These are phyloP conservation scores for Goniozus legneri DNA, from an alignment of 1,140 invertebrate genomes.

Conservation along the genomic window DNA sequence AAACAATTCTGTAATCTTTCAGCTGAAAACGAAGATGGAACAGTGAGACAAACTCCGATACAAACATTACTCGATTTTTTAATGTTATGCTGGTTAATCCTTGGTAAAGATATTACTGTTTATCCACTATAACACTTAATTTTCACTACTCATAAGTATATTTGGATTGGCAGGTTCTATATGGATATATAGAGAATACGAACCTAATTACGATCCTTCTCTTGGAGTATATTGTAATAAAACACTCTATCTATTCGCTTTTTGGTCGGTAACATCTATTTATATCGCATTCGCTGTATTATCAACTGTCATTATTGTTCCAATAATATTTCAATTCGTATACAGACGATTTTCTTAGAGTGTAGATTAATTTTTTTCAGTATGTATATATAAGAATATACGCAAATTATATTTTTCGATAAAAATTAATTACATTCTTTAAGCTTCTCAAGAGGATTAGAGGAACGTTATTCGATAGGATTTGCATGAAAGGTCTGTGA, in stretches of 20 bases:
- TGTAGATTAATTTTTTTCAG: too few relatives aligned
- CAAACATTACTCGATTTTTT: conserved; percentile 65
- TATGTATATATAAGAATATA: too few relatives aligned
- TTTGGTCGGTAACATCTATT: conserved; percentile 63
- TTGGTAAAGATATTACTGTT: conserved; percentile 58
- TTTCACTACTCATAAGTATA: too few relatives aligned
- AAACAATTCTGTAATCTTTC: conserved; percentile 63
- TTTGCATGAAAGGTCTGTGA: too few relatives aligned
- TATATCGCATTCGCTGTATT: conserved; percentile 57
- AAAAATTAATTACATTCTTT: too few relatives aligned
- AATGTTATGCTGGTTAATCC: conserved; percentile 65
- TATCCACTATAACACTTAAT: too few relatives aligned
- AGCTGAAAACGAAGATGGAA: conserved; percentile 56
- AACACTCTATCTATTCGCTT: conserved; percentile 65
- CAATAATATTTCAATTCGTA: not conserved
- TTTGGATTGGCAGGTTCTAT: conserved; percentile 55
- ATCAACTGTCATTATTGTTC: not conserved
- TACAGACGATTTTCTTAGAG: not conserved
- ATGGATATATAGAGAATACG: conserved; percentile 65
- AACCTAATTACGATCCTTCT: conserved; percentile 59
- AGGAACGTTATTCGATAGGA: too few relatives aligned
- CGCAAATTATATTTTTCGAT: too few relatives aligned
- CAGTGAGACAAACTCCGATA: conserved; percentile 56
- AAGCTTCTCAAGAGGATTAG: too few relatives aligned
- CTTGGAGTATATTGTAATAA: conserved; percentile 61